A percentile compares a stretch with the other conserved stretches of the same genome.
These are phyloP conservation scores for Euphysa ruthae DNA, from an alignment of 30 jellyfish, hydroid and myxozoan genomes.

Conservation along the genomic window DNA sequence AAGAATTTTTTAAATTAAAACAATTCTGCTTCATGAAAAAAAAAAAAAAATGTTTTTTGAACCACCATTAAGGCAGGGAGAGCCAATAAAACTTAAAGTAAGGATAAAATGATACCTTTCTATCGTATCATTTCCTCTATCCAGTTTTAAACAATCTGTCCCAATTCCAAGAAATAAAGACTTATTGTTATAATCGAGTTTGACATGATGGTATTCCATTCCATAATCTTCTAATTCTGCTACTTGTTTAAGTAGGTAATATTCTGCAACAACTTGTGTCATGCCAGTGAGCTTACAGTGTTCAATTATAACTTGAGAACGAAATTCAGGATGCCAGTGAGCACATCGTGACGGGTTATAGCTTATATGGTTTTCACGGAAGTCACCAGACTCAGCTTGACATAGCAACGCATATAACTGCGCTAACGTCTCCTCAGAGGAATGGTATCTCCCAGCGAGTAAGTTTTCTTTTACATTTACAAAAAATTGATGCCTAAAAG, in stretches of 20 bases:
- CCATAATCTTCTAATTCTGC: constrained; percentile 76
- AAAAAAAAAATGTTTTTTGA: no score
- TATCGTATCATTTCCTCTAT: constrained; percentile 36
- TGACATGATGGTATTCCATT: constrained; percentile 59
- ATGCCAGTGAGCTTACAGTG: constrained; percentile 74
- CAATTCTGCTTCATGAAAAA: no score
- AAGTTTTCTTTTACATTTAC: constrained; percentile 70
- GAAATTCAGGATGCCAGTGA: constrained; percentile 74
- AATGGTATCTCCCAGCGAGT: constrained; percentile 48
- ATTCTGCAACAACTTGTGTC: constrained; percentile 73
- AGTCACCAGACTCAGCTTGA: constrained; percentile 80
- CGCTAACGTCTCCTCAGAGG: constrained; percentile 25
- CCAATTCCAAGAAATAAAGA: constrained; percentile 75
- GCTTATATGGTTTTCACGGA: constrained; percentile 85
- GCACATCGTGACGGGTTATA: constrained; percentile 70
- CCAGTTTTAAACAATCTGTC: constrained; percentile 68
- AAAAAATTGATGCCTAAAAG: constrained; percentile 79
- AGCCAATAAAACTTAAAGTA: no score
- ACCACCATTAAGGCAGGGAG: no score
- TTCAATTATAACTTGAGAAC: constrained; percentile 63
- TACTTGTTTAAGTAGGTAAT: constrained; percentile 42
- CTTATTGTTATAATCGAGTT: constrained; percentile 56
- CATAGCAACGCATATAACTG: constrained; percentile 67
- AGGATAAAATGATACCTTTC: constrained; percentile 56
- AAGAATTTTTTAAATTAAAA: no score